Percentiles rank a stretch among this genome's conserved stretches.
Conservation (phyloP, 2,797 vertebrate species). For the Enteromius paludinosus region DNA sequence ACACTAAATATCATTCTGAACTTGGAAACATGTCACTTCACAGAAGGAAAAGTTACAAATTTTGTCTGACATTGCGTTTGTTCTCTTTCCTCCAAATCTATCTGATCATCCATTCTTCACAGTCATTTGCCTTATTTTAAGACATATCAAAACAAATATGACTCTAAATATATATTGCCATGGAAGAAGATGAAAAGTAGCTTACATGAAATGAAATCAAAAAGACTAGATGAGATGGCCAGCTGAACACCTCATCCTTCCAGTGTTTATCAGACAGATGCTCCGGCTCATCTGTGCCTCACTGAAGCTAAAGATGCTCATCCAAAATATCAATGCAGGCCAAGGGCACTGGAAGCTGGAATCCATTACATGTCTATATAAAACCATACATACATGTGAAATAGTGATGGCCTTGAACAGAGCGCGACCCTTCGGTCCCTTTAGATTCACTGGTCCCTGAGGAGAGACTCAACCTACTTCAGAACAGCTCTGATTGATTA, state of each 20-base stretch:
- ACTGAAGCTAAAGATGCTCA: background rate
- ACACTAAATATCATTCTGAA: background rate
- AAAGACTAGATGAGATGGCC: background rate
- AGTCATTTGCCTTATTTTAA: background rate
- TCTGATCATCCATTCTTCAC: background rate
- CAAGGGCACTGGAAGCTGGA: background rate
- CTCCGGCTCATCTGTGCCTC: background rate
- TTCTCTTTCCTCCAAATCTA: background rate
- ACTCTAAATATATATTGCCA: background rate
- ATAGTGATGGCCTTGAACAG: background rate
- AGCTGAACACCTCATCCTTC: background rate
- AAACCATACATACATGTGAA: background rate
- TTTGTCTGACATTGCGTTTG: background rate
- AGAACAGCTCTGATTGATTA: background rate
- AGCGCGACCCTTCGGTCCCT: background rate
- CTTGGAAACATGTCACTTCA: background rate
- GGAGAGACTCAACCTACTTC: background rate
- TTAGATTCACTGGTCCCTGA: background rate
- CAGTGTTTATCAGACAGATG: background rate
- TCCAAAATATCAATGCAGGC: background rate
- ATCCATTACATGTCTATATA: background rate
- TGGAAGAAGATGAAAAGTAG: background rate
- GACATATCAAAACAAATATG: constrained; percentile 1
- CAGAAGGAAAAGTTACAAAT: background rate
- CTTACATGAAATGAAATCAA: background rate